Percentiles rank a stretch among this genome's conserved stretches.
Evolutionary conservation across 2,113 vertebrate genomes (phyloP).

Genomic region (Zosterops borbonicus): DNA sequence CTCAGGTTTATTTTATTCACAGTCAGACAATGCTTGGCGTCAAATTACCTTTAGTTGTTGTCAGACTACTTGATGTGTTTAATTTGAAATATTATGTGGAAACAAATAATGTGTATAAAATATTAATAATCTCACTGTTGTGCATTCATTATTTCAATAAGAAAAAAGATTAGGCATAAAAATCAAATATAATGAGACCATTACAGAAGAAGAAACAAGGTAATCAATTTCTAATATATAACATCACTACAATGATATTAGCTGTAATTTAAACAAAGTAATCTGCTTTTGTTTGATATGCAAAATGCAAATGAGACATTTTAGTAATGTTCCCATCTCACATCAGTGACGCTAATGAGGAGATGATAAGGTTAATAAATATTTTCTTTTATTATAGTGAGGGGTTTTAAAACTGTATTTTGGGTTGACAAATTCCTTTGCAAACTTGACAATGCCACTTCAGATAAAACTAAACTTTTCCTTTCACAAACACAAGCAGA

Average conservation of each 20-base stretch:
- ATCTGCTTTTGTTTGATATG: slow-evolving; percentile 55
- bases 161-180: slow-evolving; percentile 53
- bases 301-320: slow-evolving; percentile 75
- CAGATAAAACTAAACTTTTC: not conserved
- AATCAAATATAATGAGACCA: slow-evolving; percentile 65
- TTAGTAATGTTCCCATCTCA: slow-evolving; percentile 34
- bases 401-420: not conserved
- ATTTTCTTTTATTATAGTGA: slow-evolving; percentile 18
- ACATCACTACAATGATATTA: slow-evolving; percentile 53
- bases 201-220: slow-evolving; percentile 63
- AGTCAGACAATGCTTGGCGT: slow-evolving; percentile 10
- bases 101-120: slow-evolving; percentile 54
- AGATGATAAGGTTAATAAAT: slow-evolving; percentile 64
- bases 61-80: slow-evolving; percentile 38
- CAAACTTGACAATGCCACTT: not conserved
- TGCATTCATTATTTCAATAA: slow-evolving; percentile 55
- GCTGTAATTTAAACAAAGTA: slow-evolving; percentile 68
- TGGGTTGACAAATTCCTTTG: not conserved
- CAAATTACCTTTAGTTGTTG: slow-evolving; percentile 54
- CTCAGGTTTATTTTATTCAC: slow-evolving; percentile 36
- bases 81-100: slow-evolving; percentile 40
- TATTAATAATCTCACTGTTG: slow-evolving; percentile 46
- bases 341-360: slow-evolving; percentile 54
- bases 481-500: not conserved
- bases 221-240: slow-evolving; percentile 73